Conservation (phyloP, 2,888 invertebrate genomes). For the Tinea pellionella region DNA sequence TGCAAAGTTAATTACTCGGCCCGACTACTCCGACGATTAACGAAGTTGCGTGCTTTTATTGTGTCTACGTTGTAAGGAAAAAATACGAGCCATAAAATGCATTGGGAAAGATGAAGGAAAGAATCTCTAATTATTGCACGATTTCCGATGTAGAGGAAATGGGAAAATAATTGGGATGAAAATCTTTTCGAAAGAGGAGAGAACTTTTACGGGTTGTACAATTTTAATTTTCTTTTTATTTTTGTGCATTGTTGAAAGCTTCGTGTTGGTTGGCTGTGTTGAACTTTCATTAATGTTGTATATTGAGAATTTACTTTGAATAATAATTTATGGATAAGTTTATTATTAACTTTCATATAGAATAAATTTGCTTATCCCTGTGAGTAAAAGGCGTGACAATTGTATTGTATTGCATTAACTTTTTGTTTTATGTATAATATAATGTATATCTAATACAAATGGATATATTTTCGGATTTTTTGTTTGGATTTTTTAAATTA, state of each 20-base stretch:
- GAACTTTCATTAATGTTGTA: too few relatives aligned
- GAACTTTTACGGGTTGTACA: neutral
- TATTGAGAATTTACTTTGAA: too few relatives aligned
- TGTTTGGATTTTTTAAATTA: too few relatives aligned
- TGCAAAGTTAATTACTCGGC: slow-evolving; percentile 64
- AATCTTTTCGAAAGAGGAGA: neutral
- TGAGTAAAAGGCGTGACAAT: too few relatives aligned
- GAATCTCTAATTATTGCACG: neutral
- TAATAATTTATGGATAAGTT: too few relatives aligned
- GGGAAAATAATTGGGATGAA: neutral
- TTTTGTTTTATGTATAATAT: too few relatives aligned
- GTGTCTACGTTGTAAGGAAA: slow-evolving; percentile 56
- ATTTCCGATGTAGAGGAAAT: neutral
- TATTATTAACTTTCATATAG: too few relatives aligned
- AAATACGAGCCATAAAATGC: slow-evolving; percentile 21
- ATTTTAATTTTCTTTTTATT: neutral
- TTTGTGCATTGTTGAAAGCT: neutral
- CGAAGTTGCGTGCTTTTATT: slow-evolving; percentile 53
- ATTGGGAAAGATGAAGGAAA: neutral
- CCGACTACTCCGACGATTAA: slow-evolving; percentile 55
- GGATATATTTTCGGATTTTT: too few relatives aligned
- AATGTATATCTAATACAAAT: too few relatives aligned
- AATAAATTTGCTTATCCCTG: too few relatives aligned
- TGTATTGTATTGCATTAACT: too few relatives aligned
- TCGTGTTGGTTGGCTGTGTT: too few relatives aligned